phyloP scores from a whole-genome alignment of 2,113 vertebrate genomes.

The Nothocercus julius region DNA sequence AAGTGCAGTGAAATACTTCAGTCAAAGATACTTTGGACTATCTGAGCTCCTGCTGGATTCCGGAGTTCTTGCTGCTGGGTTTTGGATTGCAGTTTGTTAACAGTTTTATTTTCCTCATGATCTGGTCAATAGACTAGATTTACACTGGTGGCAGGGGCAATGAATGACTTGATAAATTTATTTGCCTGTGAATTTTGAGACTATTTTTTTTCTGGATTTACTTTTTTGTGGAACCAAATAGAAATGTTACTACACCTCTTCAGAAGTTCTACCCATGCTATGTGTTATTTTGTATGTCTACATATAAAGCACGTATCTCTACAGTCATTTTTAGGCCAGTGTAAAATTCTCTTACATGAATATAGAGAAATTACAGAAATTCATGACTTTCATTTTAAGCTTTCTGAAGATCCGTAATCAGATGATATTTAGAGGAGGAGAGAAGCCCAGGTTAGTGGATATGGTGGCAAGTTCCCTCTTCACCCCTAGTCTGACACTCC shows the following conservation, averaged over 20 bases:
- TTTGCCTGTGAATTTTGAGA: not conserved
- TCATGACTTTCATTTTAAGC: not conserved
- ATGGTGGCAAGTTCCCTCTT: not conserved
- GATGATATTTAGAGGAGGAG: not conserved
- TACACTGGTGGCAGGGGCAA: accelerated
- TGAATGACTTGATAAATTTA: not conserved
- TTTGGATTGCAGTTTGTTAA: not conserved
- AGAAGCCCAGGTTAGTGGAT: not conserved
- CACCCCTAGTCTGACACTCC: not conserved
- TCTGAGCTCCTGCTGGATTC: not conserved
- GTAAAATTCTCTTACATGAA: not conserved
- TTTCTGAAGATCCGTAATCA: not conserved
- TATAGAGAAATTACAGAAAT: not conserved
- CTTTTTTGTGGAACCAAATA: not conserved
- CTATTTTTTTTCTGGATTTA: not conserved
- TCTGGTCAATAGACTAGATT: not conserved
- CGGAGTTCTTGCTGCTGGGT: not conserved
- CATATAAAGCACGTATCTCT: too few species aligned
- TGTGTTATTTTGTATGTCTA: too few species aligned
- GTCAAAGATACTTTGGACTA: conserved; percentile 22
- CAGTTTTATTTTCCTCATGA: not conserved
- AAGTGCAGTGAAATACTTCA: conserved; percentile 19
- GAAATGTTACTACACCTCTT: not conserved
- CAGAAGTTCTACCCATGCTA: not conserved
- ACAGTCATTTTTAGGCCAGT: not conserved